A percentile compares a stretch with the other conserved stretches of the same genome.
Conservation (phyloP, 2,113 vertebrate genomes). For the Sebastes fasciatus region DNA sequence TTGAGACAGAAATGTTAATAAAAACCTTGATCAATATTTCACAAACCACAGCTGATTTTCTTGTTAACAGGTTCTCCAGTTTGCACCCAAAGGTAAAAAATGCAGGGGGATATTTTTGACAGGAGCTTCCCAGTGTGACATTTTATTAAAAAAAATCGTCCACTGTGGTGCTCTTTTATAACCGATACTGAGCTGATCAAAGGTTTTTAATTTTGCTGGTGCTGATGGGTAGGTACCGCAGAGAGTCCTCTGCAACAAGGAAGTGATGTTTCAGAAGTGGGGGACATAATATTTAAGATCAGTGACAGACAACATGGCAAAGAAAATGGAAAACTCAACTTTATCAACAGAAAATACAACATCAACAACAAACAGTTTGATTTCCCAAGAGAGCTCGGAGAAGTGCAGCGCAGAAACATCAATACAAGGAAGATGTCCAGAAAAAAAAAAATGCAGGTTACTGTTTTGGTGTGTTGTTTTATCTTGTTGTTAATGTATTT, state of each 20-base stretch:
- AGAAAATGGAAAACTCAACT: slow-evolving; percentile 16
- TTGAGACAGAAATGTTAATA: slow-evolving; percentile 60
- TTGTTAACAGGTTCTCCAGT: slow-evolving; percentile 51
- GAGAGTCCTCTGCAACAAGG: slow-evolving; percentile 3
- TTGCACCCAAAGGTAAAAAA: slow-evolving; percentile 35
- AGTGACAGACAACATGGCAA: background rate
- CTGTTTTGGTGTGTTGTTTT: slow-evolving; percentile 20
- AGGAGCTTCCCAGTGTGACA: slow-evolving; percentile 23
- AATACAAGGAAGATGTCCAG: background rate
- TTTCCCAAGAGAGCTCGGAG: slow-evolving; percentile 28
- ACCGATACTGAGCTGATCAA: slow-evolving; percentile 30
- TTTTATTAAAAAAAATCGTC: slow-evolving; percentile 41
- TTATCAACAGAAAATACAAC: slow-evolving; percentile 31
- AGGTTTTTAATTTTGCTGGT: slow-evolving; percentile 6
- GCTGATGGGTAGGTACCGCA: background rate
- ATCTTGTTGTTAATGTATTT: slow-evolving; percentile 35
- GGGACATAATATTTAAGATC: background rate
- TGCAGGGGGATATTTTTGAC: slow-evolving; percentile 9
- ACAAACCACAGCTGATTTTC: slow-evolving; percentile 57
- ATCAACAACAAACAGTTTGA: slow-evolving; percentile 25
- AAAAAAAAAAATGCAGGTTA: slow-evolving; percentile 14
- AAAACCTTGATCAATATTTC: slow-evolving; percentile 68
- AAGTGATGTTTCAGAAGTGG: background rate
- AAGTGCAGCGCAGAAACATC: slow-evolving; percentile 20
- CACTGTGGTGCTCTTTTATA: background rate